Evolutionary conservation across 2,113 vertebrate genomes (phyloP).

Genomic region (Sylvia atricapilla): DNA sequence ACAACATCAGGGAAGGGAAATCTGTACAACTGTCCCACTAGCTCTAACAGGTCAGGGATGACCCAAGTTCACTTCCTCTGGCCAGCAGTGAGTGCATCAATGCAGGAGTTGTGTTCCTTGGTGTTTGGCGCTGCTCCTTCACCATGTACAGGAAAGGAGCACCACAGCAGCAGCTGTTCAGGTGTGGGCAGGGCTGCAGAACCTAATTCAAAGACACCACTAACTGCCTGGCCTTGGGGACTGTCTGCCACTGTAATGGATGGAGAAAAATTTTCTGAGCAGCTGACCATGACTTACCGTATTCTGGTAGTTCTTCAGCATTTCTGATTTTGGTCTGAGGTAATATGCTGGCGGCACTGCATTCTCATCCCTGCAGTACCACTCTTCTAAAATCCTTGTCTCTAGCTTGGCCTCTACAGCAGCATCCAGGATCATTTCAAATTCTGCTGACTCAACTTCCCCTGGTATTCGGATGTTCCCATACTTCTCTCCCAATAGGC

Average conservation of each 20-base stretch:
- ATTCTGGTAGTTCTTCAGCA: conserved; percentile 89
- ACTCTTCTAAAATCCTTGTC: conserved; percentile 93
- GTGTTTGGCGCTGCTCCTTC: not conserved
- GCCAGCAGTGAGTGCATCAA: not conserved
- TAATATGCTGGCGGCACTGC: conserved; percentile 96
- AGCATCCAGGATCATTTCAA: conserved; percentile 98
- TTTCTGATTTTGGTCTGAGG: conserved; percentile 92
- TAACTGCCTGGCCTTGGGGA: not conserved
- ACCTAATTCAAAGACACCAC: not conserved
- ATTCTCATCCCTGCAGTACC: conserved; percentile 98
- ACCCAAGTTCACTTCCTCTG: not conserved
- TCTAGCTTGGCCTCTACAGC: conserved; percentile 91
- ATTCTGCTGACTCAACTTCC: conserved; percentile 95
- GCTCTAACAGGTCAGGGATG: not conserved
- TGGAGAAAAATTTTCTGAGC: not conserved
- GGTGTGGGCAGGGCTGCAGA: not conserved
- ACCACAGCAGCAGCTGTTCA: not conserved
- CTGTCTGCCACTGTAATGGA: not conserved
- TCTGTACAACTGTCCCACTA: not conserved
- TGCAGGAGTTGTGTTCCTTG: accelerated
- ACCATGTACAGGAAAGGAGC: not conserved
- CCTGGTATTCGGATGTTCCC: conserved; percentile 94
- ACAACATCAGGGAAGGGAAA: not conserved
- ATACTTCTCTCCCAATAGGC: conserved; percentile 95
- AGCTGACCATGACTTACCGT: conserved; percentile 67